Evolutionary conservation across 2,113 vertebrate genomes (phyloP).

Genomic region (Oryzias celebensis): DNA sequence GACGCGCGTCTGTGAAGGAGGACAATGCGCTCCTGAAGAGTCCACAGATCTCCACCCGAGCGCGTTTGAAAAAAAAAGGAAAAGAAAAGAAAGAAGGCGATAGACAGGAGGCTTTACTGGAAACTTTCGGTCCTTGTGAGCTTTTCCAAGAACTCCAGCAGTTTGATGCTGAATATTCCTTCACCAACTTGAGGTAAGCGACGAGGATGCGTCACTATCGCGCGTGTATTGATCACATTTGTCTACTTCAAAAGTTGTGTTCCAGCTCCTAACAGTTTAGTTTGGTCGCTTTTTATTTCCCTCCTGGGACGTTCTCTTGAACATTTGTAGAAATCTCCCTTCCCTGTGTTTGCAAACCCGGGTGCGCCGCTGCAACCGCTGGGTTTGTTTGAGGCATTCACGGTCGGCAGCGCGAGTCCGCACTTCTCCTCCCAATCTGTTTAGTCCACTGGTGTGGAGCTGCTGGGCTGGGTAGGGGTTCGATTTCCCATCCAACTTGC

Average conservation of each 20-base stretch:
- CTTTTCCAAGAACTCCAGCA: constrained; percentile 65
- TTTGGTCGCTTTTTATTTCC: not conserved
- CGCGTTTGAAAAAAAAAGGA: constrained; percentile 47
- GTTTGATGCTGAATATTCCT: constrained; percentile 68
- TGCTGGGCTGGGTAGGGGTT: no score
- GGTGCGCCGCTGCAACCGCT: no score
- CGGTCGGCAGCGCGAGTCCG: no score
- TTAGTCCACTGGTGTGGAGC: no score
- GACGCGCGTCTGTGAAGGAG: constrained; percentile 34
- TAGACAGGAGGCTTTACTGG: constrained; percentile 71
- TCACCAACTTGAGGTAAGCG: constrained; percentile 64
- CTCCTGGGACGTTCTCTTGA: not conserved
- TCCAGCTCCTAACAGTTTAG: not conserved
- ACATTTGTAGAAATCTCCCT: not conserved
- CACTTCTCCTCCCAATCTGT: no score
- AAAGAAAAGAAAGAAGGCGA: constrained; percentile 26
- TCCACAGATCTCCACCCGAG: constrained; percentile 70
- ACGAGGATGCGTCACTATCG: not conserved
- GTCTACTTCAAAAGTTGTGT: not conserved
- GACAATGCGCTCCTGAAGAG: constrained; percentile 52
- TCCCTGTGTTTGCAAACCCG: no score
- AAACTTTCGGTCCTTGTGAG: constrained; percentile 60
- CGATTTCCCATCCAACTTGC: no score
- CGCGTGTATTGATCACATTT: constrained; percentile 16
- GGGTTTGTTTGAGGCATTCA: no score